Evolutionary conservation across 1,140 invertebrate species (phyloP), one percentile per base, ranked within the genome.

Genomic region (Daktulosphaira vitifoliae): DNA sequence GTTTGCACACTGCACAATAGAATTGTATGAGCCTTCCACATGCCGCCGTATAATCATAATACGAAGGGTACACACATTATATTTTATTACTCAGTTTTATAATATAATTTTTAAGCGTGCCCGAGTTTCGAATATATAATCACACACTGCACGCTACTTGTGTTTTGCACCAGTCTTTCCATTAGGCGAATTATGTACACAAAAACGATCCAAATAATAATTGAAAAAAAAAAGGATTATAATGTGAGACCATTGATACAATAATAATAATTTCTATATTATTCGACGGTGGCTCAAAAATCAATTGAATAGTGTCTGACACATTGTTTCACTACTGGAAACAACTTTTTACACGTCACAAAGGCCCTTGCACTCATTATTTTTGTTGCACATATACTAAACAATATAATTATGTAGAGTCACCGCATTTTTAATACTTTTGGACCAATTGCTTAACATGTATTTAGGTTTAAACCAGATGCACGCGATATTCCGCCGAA

Each of bases 191-290:
- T 11, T 53, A n/a, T n/a, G 22, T 15, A 53, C 51, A 53, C 8
- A 52, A 52, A 22, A 52, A 16, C 11, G 26, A 33, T n/a, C n/a
- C n/a, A n/a, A n/a, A n/a, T n/a, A 2, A 18, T 37, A 52, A 52
- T 52, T 37, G 50, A 52, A 52, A 13, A 37, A 52, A 52, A 52
- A 37, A 15, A 15, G 18, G 33, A 29, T 51, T 51, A 51, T 51
- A 51, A 51, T 51, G 18, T 25, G 7, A 52, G n/a, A n/a, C n/a
- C n/a, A n/a, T n/a, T n/a, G n/a, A n/a, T n/a, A n/a, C n/a, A n/a
- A n/a, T n/a, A n/a, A n/a, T n/a, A n/a, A 53, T 53, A 53, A 53
- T 53, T 53, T 53, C 51, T 53, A 53, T 53, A 53, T 53, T 53
- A 38, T 52, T 52, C 11, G 26, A 15, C 11, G 29, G 29, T n/a